phyloP scores from a whole-genome alignment of 2,888 invertebrate genomes.

The Macroteleia sp. region DNA sequence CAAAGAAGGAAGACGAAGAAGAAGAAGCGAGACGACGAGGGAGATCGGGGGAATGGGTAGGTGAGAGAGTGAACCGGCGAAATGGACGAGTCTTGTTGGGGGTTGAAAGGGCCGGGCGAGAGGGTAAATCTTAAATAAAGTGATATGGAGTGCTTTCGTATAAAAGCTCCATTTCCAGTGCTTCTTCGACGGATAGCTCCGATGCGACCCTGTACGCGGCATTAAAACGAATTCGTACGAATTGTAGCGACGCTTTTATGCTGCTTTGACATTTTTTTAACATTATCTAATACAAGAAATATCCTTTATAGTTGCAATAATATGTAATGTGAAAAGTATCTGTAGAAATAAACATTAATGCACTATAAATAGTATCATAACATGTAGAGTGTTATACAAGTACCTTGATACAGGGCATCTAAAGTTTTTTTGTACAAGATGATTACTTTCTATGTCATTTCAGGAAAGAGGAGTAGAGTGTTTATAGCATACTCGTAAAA shows the following conservation, averaged over 20 bases:
- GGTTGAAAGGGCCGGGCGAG: no score
- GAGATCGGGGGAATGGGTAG: slow-evolving; percentile 40
- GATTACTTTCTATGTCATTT: no score
- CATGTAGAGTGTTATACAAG: no score
- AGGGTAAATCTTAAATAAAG: no score
- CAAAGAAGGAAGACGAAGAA: slow-evolving; percentile 23
- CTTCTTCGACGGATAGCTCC: slow-evolving; percentile 76
- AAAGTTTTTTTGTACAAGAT: no score
- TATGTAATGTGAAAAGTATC: slow-evolving; percentile 34
- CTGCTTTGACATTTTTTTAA: slow-evolving; percentile 44
- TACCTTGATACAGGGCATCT: no score
- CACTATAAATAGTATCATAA: background rate
- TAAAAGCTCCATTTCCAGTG: slow-evolving; percentile 83
- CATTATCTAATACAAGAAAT: slow-evolving; percentile 51
- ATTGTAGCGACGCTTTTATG: slow-evolving; percentile 60
- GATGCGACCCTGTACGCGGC: slow-evolving; percentile 65
- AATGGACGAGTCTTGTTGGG: slow-evolving; percentile 84
- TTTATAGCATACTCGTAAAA: no score
- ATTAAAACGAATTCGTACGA: slow-evolving; percentile 66
- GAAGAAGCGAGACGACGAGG: slow-evolving; percentile 15
- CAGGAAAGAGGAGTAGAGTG: no score
- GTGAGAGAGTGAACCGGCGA: slow-evolving; percentile 75
- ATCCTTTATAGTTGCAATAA: slow-evolving; percentile 42
- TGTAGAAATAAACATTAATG: slow-evolving; percentile 36
- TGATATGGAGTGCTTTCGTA: slow-evolving; percentile 84